Evolutionary conservation across 1,140 invertebrate species (phyloP).

Genomic region (Vanessa tameamea): DNA sequence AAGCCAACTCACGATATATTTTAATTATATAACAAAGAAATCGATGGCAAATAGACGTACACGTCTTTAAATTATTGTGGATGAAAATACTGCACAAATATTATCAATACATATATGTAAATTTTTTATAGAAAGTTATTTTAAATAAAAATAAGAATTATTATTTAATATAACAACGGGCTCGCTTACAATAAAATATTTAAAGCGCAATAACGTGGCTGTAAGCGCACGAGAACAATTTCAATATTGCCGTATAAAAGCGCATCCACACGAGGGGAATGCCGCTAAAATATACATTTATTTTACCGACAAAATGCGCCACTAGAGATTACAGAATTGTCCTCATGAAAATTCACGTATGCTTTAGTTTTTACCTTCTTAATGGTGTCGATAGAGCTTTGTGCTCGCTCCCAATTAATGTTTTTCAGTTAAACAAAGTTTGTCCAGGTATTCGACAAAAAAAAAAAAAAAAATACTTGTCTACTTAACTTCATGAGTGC

Average conservation of each 20-base stretch:
- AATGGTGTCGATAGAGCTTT: conserved; percentile 46
- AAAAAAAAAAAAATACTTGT: conserved; percentile 6
- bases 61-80: too few species aligned
- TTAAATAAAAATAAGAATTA: neutral
- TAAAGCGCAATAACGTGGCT: conserved; percentile 38
- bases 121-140: neutral
- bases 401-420: conserved; percentile 39
- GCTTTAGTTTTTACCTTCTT: conserved; percentile 44
- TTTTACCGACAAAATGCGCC: conserved; percentile 45
- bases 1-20: neutral
- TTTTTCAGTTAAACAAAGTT: conserved; percentile 37
- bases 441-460: conserved; percentile 1
- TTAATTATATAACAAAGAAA: neutral
- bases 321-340: conserved; percentile 45
- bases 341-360: conserved; percentile 29
- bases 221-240: conserved; percentile 47
- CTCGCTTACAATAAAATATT: conserved; percentile 35
- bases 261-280: conserved; percentile 33
- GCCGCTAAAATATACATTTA: conserved; percentile 27
- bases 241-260: conserved; percentile 46
- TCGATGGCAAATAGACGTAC: too few species aligned
- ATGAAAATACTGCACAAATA: too few species aligned
- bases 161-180: conserved; percentile 24
- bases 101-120: too few species aligned
- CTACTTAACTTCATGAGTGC: neutral